A percentile compares a stretch with the other conserved stretches of the same genome.
These are phyloP conservation scores for Troides oblongomaculatus DNA, from an alignment of 2,888 invertebrate species.

Conservation along the genomic window DNA sequence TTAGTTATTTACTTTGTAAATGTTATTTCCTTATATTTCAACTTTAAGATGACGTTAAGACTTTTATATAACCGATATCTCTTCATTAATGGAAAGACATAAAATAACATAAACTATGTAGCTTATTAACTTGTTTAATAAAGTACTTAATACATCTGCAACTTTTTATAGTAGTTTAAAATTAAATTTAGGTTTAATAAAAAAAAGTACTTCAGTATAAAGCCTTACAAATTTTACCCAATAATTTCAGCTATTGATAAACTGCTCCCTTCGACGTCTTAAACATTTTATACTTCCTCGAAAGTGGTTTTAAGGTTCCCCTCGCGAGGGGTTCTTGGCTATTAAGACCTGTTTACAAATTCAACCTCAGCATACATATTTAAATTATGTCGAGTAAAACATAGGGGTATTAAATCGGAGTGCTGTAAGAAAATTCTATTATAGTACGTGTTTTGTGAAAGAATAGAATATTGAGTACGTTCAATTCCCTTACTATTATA, in stretches of 20 bases:
- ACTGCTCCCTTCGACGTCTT: slow-evolving; percentile 30
- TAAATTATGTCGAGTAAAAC: slow-evolving; percentile 25
- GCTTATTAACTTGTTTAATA: too few relatives aligned
- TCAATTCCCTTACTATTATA: slow-evolving; percentile 21
- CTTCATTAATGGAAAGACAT: too few relatives aligned
- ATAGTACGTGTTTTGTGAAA: slow-evolving; percentile 1
- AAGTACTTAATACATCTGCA: too few relatives aligned
- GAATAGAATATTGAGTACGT: not conserved
- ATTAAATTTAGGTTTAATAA: not conserved
- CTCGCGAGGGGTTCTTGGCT: slow-evolving; percentile 24
- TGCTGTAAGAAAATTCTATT: slow-evolving; percentile 1
- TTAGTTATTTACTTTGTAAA: too few relatives aligned
- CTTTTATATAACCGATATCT: too few relatives aligned
- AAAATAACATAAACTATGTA: too few relatives aligned
- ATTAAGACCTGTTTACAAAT: slow-evolving; percentile 28
- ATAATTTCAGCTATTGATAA: slow-evolving; percentile 29
- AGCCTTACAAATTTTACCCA: slow-evolving; percentile 18
- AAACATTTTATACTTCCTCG: slow-evolving; percentile 27
- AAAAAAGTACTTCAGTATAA: not conserved
- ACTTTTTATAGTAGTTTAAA: too few relatives aligned
- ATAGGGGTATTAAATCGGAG: slow-evolving; percentile 20
- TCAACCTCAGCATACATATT: slow-evolving; percentile 29
- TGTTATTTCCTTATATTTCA: too few relatives aligned
- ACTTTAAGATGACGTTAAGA: too few relatives aligned
- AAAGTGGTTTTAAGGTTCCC: slow-evolving; percentile 27